Percentiles rank a stretch among this genome's conserved stretches.
Conservation (phyloP, 2,113 vertebrate species). For the Microcebus ravelobensis region DNA sequence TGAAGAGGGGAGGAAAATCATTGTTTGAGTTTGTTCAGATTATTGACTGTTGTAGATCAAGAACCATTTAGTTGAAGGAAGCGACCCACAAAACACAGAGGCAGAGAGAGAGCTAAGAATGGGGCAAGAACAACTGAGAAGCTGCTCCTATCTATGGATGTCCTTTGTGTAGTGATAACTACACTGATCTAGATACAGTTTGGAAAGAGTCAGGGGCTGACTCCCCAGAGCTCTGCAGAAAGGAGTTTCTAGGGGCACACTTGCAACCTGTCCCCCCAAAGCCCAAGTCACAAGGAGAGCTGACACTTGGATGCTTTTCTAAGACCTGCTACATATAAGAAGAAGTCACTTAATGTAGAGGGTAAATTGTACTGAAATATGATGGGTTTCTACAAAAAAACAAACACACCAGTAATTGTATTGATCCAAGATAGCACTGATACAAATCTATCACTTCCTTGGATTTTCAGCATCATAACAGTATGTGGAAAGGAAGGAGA, state of each 20-base stretch:
- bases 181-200: neutral
- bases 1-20: neutral
- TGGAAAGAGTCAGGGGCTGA: neutral
- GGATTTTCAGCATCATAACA: neutral
- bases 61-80: neutral
- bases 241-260: neutral
- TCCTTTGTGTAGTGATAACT: neutral
- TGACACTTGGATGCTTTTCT: neutral
- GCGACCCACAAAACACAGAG: neutral
- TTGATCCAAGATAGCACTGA: neutral
- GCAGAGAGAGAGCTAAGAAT: neutral
- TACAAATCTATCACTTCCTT: neutral
- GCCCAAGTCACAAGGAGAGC: neutral
- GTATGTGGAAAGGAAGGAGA: neutral
- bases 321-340: neutral
- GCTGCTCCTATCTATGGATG: neutral
- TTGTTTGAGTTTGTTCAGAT: conserved; percentile 10
- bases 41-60: neutral
- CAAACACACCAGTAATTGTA: neutral
- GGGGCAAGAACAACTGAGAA: neutral
- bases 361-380: neutral
- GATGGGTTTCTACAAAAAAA: neutral
- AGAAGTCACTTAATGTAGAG: neutral
- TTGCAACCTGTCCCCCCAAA: neutral
- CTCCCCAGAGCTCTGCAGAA: neutral